These are phyloP conservation scores for Tarsius wallacei DNA, from an alignment of 2,797 vertebrate genomes.

Conservation along the genomic window DNA sequence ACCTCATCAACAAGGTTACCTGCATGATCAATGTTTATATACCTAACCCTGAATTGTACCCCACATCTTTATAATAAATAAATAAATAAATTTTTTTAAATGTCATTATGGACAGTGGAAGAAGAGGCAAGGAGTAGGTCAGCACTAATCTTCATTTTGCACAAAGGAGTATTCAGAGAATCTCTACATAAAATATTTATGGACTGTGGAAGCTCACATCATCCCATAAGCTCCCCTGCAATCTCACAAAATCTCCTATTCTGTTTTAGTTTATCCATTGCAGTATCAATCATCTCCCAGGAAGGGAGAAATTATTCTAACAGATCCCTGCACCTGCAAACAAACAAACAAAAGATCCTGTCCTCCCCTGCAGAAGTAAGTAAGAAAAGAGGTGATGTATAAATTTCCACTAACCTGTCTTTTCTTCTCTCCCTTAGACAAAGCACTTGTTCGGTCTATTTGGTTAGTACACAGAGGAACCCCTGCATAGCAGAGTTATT, in stretches of 20 bases:
- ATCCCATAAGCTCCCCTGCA: neutral
- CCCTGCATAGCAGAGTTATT: neutral
- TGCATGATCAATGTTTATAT: too few species aligned
- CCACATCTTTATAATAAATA: too few species aligned
- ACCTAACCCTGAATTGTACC: too few species aligned
- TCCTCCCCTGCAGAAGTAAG: slow-evolving; percentile 1
- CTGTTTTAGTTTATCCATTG: neutral
- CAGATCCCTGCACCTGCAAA: neutral
- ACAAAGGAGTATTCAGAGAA: slow-evolving; percentile 46
- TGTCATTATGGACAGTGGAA: slow-evolving; percentile 40
- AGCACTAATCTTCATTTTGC: slow-evolving; percentile 12
- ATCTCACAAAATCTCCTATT: neutral
- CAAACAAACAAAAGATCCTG: neutral
- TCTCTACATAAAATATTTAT: slow-evolving; percentile 22
- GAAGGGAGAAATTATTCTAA: slow-evolving; percentile 43
- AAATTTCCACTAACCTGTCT: slow-evolving; percentile 47
- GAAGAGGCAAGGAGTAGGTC: slow-evolving; percentile 32
- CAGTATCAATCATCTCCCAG: slow-evolving; percentile 20
- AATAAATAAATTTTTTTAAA: neutral
- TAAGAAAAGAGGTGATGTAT: slow-evolving; percentile 1
- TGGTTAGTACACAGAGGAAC: neutral
- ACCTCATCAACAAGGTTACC: too few species aligned
- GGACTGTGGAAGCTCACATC: neutral
- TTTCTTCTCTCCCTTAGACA: slow-evolving; percentile 15
- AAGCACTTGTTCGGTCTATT: slow-evolving; percentile 19